Base-by-base conservation (phyloP, 2,797 vertebrate genomes). In the Alosa sapidissima region DNA sequence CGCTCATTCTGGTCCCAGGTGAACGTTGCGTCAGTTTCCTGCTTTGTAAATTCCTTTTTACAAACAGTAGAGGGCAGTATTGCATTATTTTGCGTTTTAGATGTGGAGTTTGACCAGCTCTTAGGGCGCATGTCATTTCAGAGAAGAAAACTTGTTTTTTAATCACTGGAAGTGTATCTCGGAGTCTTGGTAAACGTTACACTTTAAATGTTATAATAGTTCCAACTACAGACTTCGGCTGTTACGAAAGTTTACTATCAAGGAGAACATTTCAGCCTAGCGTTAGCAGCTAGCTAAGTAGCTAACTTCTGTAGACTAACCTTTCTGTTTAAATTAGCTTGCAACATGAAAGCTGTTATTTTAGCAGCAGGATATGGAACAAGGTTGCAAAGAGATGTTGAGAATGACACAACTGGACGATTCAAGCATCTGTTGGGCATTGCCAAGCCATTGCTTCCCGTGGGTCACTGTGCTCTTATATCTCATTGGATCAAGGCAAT, bases 311-410 rank as follows among this genome's bases (percentile, higher is more conserved):
- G 19, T 36, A 10, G 55, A 21, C 41, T 41, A 78, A 78, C 72
- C 19, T 45, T 47, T 3, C 72, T 8, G 41, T 21, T 78, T 21
- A 14, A 9, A 47, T 47, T 45, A 78, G 7, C 16, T 78, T 78
- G 16, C 72, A 47, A 47, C 81, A 96, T 97, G 96, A 96, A 96
- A 85, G 96, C 94, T 0, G 91, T 96, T 0, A 92, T 97, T 81
- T 92, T 97, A 47, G 96, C 94, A 19, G 96, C 96, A 28, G 96
- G 96, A 0, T 97, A 96, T 87, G 96, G 96, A 0, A 97, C 96
- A 84, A 91, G 96, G 89, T 91, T 97, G 4, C 94, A 95, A 89
- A 83, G 90, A 85, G 96, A 97, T 16, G 90, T 96, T 10, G 52
- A 85, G n/a, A 91, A 88, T 1, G 94, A 96, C 84, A 47, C 41